Percentiles rank a stretch among this genome's conserved stretches.
phyloP scores from a whole-genome alignment of 2,888 invertebrate genomes.

The Agapetus fuscipes region DNA sequence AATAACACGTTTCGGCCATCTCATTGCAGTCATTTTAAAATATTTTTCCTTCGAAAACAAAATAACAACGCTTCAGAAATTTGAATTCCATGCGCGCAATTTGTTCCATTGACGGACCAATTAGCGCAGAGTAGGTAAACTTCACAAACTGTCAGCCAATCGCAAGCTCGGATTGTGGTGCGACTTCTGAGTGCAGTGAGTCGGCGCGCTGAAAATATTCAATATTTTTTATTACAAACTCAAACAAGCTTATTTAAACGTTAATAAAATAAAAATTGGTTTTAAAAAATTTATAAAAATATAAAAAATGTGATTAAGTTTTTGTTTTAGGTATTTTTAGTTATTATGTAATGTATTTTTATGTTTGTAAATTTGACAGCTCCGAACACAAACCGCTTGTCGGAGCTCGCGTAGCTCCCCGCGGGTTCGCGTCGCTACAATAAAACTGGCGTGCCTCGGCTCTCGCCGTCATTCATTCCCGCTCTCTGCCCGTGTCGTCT shows the following conservation, averaged over 20 bases:
- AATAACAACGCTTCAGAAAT: no score
- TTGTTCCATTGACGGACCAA: conserved; percentile 4
- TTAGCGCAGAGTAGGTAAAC: conserved; percentile 5
- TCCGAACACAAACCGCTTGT: neutral
- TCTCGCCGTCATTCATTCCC: conserved; percentile 9
- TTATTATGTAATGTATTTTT: no score
- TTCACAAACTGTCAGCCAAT: conserved; percentile 38
- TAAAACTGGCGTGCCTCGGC: conserved; percentile 13
- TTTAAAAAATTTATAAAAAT: no score
- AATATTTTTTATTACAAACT: conserved; percentile 3
- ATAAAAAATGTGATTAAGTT: no score
- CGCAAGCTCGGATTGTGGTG: conserved; percentile 35
- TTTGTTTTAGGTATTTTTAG: no score
- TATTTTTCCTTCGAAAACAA: no score
- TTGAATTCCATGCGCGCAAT: conserved; percentile 13
- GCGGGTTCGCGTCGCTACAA: conserved; percentile 5
- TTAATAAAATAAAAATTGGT: no score
- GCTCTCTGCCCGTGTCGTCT: conserved; percentile 4
- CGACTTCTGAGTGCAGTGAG: conserved; percentile 33
- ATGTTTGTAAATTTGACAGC: no score
- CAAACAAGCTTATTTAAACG: no score
- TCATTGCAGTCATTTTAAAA: no score
- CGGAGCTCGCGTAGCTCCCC: conserved; percentile 4
- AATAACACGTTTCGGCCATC: no score
- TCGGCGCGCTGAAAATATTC: conserved; percentile 4